Conservation (phyloP, 2,797 vertebrate genomes). For the Valencia hispanica region DNA sequence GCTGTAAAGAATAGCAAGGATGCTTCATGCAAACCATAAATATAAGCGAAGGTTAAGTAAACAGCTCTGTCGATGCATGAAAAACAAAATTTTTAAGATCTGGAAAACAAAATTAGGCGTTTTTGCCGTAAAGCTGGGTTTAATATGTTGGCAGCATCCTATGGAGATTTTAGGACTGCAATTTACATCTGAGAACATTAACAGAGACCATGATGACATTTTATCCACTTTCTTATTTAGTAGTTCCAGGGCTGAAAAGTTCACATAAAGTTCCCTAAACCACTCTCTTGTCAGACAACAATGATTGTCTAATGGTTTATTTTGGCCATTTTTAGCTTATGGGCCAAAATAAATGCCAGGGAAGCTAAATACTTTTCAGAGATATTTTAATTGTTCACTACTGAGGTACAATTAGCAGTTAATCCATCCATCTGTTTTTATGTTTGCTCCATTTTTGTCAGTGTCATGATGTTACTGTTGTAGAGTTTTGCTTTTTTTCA, state of each 20-base stretch:
- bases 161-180: slow-evolving; percentile 8
- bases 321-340: neutral
- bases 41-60: slow-evolving; percentile 13
- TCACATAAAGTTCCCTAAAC: slow-evolving; percentile 6
- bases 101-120: slow-evolving; percentile 7
- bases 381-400: neutral
- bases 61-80: slow-evolving; percentile 25
- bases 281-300: too few species aligned
- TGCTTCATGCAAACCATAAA: slow-evolving; percentile 41
- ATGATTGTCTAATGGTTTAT: too few species aligned
- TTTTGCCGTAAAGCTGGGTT: slow-evolving; percentile 5
- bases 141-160: slow-evolving; percentile 1
- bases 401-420: neutral
- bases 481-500: neutral
- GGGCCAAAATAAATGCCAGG: neutral
- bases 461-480: neutral
- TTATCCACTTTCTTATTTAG: neutral
- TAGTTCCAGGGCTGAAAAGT: neutral
- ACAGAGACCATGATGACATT: slow-evolving; percentile 7
- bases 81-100: slow-evolving; percentile 15
- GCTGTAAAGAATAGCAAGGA: slow-evolving; percentile 23
- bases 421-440: neutral
- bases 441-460: neutral
- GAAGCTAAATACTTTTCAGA: neutral
- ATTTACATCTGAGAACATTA: slow-evolving; percentile 19